Conservation (phyloP, 1,140 invertebrate genomes). For the Drosophila saltans region DNA sequence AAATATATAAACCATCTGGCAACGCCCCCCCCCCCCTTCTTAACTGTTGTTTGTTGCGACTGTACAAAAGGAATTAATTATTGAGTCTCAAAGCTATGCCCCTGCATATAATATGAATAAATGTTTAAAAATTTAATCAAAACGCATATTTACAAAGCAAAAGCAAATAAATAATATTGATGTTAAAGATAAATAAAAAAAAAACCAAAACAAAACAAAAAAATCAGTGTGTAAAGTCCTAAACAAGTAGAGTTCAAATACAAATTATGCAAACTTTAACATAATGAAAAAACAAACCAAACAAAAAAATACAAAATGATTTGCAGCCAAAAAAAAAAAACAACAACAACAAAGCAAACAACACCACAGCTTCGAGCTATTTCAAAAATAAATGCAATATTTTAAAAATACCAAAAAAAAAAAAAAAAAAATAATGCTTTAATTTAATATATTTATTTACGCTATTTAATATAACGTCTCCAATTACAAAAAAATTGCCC, state of each 20-base stretch:
- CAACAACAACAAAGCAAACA: constrained; percentile 30
- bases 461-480: constrained; percentile 31
- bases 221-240: constrained; percentile 74
- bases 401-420: constrained; percentile 60
- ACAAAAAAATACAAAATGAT: constrained; percentile 55
- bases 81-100: neutral
- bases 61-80: constrained; percentile 4
- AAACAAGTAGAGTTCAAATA: constrained; percentile 70
- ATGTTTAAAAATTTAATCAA: constrained; percentile 78
- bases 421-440: no score
- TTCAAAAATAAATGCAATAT: constrained; percentile 78
- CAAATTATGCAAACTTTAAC: constrained; percentile 49
- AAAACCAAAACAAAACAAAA: constrained; percentile 11
- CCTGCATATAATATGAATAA: constrained; percentile 63
- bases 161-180: constrained; percentile 64
- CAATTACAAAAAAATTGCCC: constrained; percentile 36
- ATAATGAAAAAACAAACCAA: constrained; percentile 42
- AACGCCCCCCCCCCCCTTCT: neutral
- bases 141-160: constrained; percentile 69
- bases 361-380: constrained; percentile 74
- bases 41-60: constrained; percentile 2
- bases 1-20: neutral
- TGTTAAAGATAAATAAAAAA: constrained; percentile 45
- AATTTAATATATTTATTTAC: no score
- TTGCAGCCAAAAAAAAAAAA: constrained; percentile 42